Evolutionary conservation across 92 coral and sea anemone genomes (phyloP).

Genomic region (Micromussa lordhowensis): DNA sequence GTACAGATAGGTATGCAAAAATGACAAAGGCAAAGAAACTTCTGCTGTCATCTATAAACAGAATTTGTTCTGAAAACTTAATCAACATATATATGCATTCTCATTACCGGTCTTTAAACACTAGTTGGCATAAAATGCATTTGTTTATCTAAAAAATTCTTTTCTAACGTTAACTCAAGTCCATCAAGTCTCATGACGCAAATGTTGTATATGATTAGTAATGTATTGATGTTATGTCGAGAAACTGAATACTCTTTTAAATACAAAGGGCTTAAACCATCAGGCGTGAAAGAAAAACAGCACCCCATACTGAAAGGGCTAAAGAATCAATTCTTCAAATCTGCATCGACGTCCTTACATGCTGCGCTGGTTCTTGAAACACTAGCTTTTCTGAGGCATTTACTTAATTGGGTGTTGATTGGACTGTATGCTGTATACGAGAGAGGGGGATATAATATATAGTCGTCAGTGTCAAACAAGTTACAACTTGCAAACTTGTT

Average conservation of each 20-base stretch:
- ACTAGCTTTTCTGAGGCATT: background rate
- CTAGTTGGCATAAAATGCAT: background rate
- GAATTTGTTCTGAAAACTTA: background rate
- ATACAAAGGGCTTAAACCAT: background rate
- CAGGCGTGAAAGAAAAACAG: background rate
- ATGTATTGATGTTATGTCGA: background rate
- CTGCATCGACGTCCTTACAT: background rate
- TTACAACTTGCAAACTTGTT: background rate
- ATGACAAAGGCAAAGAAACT: background rate
- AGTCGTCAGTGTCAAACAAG: slow-evolving; percentile 6
- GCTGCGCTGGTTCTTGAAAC: background rate
- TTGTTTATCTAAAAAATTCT: background rate
- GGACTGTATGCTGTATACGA: background rate
- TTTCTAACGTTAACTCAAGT: too few species aligned
- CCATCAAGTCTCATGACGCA: background rate
- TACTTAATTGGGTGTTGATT: slow-evolving; percentile 9
- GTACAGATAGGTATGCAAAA: background rate
- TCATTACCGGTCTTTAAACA: background rate
- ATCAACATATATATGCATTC: background rate
- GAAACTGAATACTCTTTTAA: background rate
- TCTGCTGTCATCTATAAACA: background rate
- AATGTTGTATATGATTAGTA: background rate
- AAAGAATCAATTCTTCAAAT: background rate
- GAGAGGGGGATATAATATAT: background rate
- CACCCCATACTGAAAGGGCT: background rate